Conservation (phyloP, 2,113 vertebrate species). For the Heterocephalus glaber region DNA sequence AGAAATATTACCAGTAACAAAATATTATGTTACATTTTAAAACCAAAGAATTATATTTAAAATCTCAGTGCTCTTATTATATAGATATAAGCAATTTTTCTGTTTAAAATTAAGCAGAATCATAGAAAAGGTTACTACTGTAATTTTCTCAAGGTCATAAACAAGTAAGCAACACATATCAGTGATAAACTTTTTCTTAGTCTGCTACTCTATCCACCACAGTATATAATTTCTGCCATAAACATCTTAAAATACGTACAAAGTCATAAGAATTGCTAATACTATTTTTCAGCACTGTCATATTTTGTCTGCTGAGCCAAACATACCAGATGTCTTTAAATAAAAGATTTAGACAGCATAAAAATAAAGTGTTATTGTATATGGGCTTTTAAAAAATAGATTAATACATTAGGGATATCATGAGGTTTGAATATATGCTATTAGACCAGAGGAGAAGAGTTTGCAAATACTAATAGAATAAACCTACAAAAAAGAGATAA, state of each 20-base stretch:
- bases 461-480: constrained; percentile 42
- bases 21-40: neutral
- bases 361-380: constrained; percentile 83
- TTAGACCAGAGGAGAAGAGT: constrained; percentile 45
- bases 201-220: constrained; percentile 70
- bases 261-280: constrained; percentile 84
- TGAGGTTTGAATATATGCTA: constrained; percentile 68
- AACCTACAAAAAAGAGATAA: constrained; percentile 15
- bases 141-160: constrained; percentile 55
- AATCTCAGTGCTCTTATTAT: constrained; percentile 51
- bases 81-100: constrained; percentile 26
- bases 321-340: constrained; percentile 83
- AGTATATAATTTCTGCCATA: constrained; percentile 78
- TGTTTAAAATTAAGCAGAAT: constrained; percentile 33
- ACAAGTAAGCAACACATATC: constrained; percentile 57
- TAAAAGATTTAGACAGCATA: constrained; percentile 84
- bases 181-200: constrained; percentile 68
- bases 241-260: constrained; percentile 82
- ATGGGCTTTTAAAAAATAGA: constrained; percentile 76
- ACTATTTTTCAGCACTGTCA: constrained; percentile 83
- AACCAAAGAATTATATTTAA: neutral
- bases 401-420: constrained; percentile 73
- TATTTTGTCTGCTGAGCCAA: constrained; percentile 83
- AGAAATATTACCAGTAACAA: constrained; percentile 47
- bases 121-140: constrained; percentile 15